These are phyloP conservation scores for Andricus curvator DNA, from an alignment of 2,888 invertebrate species.

Conservation along the genomic window DNA sequence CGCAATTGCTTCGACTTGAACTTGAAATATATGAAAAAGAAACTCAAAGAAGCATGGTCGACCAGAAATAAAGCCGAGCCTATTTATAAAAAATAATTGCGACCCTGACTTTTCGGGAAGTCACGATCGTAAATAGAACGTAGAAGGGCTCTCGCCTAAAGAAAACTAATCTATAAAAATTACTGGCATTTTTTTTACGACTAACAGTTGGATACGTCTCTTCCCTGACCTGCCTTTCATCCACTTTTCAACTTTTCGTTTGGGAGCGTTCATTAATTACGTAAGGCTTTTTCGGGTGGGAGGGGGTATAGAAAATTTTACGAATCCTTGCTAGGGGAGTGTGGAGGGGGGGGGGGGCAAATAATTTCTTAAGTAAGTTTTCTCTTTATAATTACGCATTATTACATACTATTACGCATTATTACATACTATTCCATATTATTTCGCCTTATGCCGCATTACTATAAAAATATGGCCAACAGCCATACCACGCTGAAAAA, in stretches of 20 bases:
- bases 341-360: too few relatives aligned
- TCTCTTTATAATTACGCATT: too few relatives aligned
- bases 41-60: neutral
- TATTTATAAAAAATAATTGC: conserved; percentile 6
- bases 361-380: too few relatives aligned
- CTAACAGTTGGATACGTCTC: neutral
- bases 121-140: conserved; percentile 19
- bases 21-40: neutral
- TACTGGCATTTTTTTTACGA: neutral
- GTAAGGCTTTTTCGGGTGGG: too few relatives aligned
- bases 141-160: neutral
- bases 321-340: too few relatives aligned
- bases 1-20: neutral
- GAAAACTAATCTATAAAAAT: neutral
- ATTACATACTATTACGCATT: too few relatives aligned
- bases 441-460: too few relatives aligned
- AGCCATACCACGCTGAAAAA: too few relatives aligned
- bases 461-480: too few relatives aligned
- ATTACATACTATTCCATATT: too few relatives aligned
- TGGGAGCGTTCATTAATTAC: too few relatives aligned
- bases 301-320: too few relatives aligned
- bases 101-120: neutral
- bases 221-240: conserved; percentile 21
- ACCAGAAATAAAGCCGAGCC: neutral
- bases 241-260: neutral